These are phyloP conservation scores for Nesidiocoris tenuis DNA, from an alignment of 2,888 invertebrate species.

Conservation along the genomic window DNA sequence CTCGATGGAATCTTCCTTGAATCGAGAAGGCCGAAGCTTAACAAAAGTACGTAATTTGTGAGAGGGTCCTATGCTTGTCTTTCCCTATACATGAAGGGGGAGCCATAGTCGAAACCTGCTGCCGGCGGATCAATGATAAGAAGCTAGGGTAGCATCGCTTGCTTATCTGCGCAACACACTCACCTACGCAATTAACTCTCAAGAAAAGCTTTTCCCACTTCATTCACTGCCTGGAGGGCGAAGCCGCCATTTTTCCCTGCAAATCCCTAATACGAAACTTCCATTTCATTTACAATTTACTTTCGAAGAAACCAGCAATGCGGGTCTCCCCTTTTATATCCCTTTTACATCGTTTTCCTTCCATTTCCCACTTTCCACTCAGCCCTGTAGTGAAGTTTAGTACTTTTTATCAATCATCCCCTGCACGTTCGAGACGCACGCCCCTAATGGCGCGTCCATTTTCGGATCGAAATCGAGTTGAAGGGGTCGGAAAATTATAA, in stretches of 20 bases:
- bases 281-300: neutral
- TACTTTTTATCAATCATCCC: neutral
- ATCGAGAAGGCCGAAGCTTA: too few relatives aligned
- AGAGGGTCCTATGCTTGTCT: neutral
- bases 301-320: neutral
- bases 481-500: neutral
- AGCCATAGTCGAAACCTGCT: neutral
- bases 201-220: constrained; percentile 15
- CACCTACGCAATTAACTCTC: constrained; percentile 38
- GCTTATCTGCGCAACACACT: constrained; percentile 31
- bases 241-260: neutral
- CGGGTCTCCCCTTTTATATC: neutral
- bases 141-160: neutral
- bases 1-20: too few relatives aligned
- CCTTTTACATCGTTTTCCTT: neutral
- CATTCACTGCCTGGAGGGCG: neutral
- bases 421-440: neutral
- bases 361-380: neutral
- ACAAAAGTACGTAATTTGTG: neutral
- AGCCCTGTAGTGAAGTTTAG: neutral
- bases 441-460: neutral
- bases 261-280: neutral
- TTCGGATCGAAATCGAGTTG: neutral
- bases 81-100: neutral
- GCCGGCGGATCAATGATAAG: neutral